Base-by-base conservation (phyloP, 1,140 invertebrate species). In the Lepidurus arcticus region DNA sequence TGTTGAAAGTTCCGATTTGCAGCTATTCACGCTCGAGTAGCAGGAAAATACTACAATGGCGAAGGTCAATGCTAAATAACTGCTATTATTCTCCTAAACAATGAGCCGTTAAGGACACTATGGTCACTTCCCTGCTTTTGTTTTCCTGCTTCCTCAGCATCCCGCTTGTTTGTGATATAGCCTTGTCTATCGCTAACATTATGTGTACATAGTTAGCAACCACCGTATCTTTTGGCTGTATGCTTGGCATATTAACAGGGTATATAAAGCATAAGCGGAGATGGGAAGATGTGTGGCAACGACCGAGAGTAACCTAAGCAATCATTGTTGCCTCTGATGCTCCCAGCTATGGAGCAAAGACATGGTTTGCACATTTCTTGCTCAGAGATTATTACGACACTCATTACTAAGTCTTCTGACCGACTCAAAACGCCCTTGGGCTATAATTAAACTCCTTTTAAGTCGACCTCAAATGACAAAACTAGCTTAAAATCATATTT, bases 321-420 rank as follows among this genome's bases (percentile, higher is more conserved):
- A 65, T 65, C 13, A 16, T 21, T 7, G 53, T 65, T 65, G 16
- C 16, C 53, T 16, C 21, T 65, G 53, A 65, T 65, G 53, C 53
- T 65, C n/a, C 53, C 53, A 65, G 53, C 53, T 65, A 65, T 65
- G 13, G 53, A 65, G 53, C 53, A 65, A 65, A 65, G 21, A 21
- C 53, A 47, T 16, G 45, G 45, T 47, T 47, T 47, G 45, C 53
- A 65, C 53, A 65, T 13, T 65, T 65, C 53, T 65, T 65, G 21
- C 3, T 9, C 53, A 21, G 16, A n/a, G 53, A 65, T 65, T 65
- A 65, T 65, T 9, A 65, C 53, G 21, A 21, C 53, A 13, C 53
- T 65, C 53, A 65, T 65, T n/a, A 65, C 5, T 7, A 13, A 65
- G 53, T 65, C 53, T 65, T 21, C 16, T 65, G 53, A 65, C 53